Conservation (phyloP, 2,888 invertebrate species). For the Epistrophe eligans region DNA sequence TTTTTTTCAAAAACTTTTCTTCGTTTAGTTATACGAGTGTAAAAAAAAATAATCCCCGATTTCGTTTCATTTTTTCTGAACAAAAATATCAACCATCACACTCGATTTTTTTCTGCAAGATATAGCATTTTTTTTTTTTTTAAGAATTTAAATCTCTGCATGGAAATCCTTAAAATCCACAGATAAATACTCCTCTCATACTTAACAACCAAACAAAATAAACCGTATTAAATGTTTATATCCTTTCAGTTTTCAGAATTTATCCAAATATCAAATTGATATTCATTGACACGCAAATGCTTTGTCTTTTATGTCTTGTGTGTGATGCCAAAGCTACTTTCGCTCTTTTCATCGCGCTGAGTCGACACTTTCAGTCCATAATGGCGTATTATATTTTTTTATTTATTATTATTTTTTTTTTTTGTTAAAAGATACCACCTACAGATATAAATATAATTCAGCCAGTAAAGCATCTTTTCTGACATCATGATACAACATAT, state of each 20-base stretch:
- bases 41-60: no score
- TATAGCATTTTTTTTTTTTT: neutral
- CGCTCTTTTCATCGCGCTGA: conserved; percentile 39
- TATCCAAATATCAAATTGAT: conserved; percentile 60
- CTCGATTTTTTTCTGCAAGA: neutral
- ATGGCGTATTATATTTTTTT: conserved; percentile 16
- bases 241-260: conserved; percentile 21
- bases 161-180: conserved; percentile 19
- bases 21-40: neutral
- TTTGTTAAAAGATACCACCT: conserved; percentile 42
- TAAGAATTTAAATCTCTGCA: conserved; percentile 11
- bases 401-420: neutral
- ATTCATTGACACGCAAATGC: conserved; percentile 67
- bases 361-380: conserved; percentile 39
- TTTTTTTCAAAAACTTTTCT: neutral
- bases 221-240: conserved; percentile 43
- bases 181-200: conserved; percentile 14
- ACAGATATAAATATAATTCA: conserved; percentile 41
- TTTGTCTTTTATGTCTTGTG: conserved; percentile 53
- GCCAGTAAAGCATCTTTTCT: conserved; percentile 40
- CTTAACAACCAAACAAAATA: conserved; percentile 21
- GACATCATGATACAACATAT: conserved; percentile 61
- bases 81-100: neutral
- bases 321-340: conserved; percentile 35
- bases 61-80: neutral